Percentiles rank a stretch among this genome's conserved stretches.
phyloP scores from a whole-genome alignment of 2,888 invertebrate species.

The Saturnia pavonia region DNA sequence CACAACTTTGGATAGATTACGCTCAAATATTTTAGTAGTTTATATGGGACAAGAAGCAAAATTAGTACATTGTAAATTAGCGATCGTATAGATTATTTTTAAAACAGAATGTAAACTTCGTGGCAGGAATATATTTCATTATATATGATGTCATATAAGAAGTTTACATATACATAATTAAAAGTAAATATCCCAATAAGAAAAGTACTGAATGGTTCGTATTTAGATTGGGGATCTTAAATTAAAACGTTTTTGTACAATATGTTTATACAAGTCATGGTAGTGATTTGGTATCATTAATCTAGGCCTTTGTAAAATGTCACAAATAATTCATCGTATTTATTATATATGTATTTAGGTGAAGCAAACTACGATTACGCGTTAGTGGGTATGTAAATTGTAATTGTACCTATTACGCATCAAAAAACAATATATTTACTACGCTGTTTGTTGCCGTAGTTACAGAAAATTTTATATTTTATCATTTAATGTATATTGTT shows the following conservation, averaged over 20 bases:
- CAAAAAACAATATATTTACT: not conserved
- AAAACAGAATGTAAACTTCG: not conserved
- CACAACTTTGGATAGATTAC: constrained; percentile 74
- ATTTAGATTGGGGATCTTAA: not conserved
- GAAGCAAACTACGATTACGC: not conserved
- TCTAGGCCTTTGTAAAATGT: constrained; percentile 15
- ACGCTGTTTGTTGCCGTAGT: not conserved
- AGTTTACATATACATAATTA: not conserved
- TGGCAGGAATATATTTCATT: constrained; percentile 11
- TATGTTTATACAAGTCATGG: constrained; percentile 70
- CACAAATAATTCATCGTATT: not conserved
- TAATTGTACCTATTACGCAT: not conserved
- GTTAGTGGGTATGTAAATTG: not conserved
- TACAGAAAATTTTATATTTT: not conserved
- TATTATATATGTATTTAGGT: not conserved
- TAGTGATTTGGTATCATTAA: constrained; percentile 46
- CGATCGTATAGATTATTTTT: constrained; percentile 19
- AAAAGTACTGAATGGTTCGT: not conserved
- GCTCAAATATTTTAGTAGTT: constrained; percentile 26
- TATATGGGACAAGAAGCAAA: constrained; percentile 25
- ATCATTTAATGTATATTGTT: not conserved
- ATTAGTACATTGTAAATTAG: constrained; percentile 35
- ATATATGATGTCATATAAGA: not conserved
- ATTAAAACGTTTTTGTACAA: constrained; percentile 48
- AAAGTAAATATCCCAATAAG: not conserved